Conservation (phyloP, 2,888 invertebrate genomes). For the Zaprionus lineosus region DNA sequence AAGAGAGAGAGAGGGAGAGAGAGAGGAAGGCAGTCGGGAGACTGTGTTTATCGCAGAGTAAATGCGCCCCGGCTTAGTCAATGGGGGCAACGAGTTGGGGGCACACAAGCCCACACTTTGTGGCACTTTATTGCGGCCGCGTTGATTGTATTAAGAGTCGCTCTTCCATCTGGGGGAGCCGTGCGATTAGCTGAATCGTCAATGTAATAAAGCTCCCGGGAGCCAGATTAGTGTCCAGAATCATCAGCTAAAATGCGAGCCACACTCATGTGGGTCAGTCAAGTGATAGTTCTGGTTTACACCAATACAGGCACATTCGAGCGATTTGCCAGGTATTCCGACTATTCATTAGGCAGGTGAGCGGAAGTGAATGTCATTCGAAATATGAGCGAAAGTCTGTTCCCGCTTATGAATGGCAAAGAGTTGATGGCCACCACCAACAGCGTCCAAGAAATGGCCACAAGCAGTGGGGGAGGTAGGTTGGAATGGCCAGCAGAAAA, state of each 20-base stretch:
- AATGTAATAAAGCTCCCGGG: slow-evolving; percentile 16
- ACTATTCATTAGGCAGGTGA: background rate
- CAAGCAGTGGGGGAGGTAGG: no score
- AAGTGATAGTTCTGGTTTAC: slow-evolving; percentile 12
- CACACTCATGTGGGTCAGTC: slow-evolving; percentile 8
- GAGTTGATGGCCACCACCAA: no score
- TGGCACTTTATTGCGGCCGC: slow-evolving; percentile 38
- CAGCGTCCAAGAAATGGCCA: no score
- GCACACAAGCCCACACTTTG: background rate
- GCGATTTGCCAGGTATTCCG: background rate
- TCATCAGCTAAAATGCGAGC: background rate
- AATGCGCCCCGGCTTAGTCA: no score
- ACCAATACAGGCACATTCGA: background rate
- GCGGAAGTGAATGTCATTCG: background rate
- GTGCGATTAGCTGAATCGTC: background rate
- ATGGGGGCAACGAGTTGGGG: background rate
- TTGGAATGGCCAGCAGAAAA: no score
- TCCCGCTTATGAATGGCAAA: no score
- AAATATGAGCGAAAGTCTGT: background rate
- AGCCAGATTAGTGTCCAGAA: slow-evolving; percentile 13
- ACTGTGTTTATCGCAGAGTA: no score
- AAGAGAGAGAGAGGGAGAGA: no score
- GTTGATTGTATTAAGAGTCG: slow-evolving; percentile 53
- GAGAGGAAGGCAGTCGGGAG: no score
- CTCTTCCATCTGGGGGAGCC: slow-evolving; percentile 6